phyloP scores from a whole-genome alignment of 2,888 invertebrate genomes.

The Panopea generosa region DNA sequence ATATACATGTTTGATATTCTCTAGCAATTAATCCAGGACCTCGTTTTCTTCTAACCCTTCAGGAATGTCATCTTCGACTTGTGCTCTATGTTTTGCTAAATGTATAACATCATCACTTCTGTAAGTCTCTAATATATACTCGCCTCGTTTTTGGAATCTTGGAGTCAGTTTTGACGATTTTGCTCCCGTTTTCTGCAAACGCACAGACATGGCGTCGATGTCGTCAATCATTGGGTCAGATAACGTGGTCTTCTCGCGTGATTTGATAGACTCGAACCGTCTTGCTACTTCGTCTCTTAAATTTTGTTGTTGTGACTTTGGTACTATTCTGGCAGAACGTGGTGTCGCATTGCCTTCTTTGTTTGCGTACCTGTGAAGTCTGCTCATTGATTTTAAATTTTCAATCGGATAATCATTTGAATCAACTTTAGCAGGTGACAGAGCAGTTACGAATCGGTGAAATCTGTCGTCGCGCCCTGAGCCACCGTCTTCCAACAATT shows the following conservation, averaged over 20 bases:
- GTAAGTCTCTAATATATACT: slow-evolving; percentile 61
- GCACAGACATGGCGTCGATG: slow-evolving; percentile 12
- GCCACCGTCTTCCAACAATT: slow-evolving; percentile 64
- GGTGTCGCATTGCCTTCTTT: slow-evolving; percentile 43
- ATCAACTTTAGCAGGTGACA: slow-evolving; percentile 66
- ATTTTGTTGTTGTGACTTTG: slow-evolving; percentile 53
- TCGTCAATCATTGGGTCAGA: slow-evolving; percentile 31
- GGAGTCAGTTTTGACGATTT: slow-evolving; percentile 29
- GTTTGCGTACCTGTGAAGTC: slow-evolving; percentile 64
- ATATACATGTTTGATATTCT: too few species aligned
- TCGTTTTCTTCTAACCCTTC: slow-evolving; percentile 31
- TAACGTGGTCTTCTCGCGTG: slow-evolving; percentile 51
- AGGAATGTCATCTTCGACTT: slow-evolving; percentile 46
- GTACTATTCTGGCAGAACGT: slow-evolving; percentile 33
- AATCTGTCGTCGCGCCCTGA: slow-evolving; percentile 74
- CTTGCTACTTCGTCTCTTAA: slow-evolving; percentile 53
- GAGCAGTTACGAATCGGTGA: slow-evolving; percentile 61
- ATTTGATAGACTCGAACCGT: slow-evolving; percentile 58
- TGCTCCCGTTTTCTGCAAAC: slow-evolving; percentile 16
- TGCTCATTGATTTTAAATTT: slow-evolving; percentile 67
- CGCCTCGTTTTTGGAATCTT: slow-evolving; percentile 56
- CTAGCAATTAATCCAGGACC: too few species aligned
- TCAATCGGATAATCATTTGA: slow-evolving; percentile 64
- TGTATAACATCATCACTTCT: slow-evolving; percentile 62
- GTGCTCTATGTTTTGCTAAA: slow-evolving; percentile 44